Evolutionary conservation across 2,797 vertebrate species (phyloP).

Genomic region (Halcyon badia): DNA sequence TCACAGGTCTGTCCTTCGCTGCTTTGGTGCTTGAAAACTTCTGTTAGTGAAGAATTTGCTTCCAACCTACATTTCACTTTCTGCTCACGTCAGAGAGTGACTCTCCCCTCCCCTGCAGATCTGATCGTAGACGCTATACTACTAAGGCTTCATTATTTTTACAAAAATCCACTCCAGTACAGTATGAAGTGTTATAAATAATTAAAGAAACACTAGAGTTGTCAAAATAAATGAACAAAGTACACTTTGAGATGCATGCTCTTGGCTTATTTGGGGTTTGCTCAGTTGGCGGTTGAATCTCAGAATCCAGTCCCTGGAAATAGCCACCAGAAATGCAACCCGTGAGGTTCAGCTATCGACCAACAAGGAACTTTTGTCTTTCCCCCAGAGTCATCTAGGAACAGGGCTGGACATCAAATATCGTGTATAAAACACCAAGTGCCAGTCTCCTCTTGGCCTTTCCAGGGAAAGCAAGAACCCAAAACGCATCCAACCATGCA

Average conservation of each 20-base stretch:
- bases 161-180: slow-evolving; percentile 67
- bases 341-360: not conserved
- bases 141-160: slow-evolving; percentile 73
- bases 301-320: slow-evolving; percentile 23
- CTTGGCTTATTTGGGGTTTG: slow-evolving; percentile 59
- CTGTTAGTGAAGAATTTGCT: not conserved
- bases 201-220: slow-evolving; percentile 70
- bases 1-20: not conserved
- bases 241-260: slow-evolving; percentile 55
- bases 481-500: not conserved
- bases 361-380: slow-evolving; percentile 47
- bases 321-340: slow-evolving; percentile 10
- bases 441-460: not conserved
- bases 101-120: slow-evolving; percentile 46
- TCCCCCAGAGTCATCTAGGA: slow-evolving; percentile 13
- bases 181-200: slow-evolving; percentile 71
- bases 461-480: slow-evolving; percentile 25
- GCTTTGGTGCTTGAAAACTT: not conserved
- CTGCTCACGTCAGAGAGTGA: not conserved
- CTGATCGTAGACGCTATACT: slow-evolving; percentile 22
- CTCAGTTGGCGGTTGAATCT: slow-evolving; percentile 24
- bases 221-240: slow-evolving; percentile 75
- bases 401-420: slow-evolving; percentile 11
- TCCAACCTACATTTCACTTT: slow-evolving; percentile 48
- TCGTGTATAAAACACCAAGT: not conserved